Percentiles rank a stretch among this genome's conserved stretches.
phyloP scores from a whole-genome alignment of 2,888 invertebrate genomes.

The Andrena flavipes region DNA sequence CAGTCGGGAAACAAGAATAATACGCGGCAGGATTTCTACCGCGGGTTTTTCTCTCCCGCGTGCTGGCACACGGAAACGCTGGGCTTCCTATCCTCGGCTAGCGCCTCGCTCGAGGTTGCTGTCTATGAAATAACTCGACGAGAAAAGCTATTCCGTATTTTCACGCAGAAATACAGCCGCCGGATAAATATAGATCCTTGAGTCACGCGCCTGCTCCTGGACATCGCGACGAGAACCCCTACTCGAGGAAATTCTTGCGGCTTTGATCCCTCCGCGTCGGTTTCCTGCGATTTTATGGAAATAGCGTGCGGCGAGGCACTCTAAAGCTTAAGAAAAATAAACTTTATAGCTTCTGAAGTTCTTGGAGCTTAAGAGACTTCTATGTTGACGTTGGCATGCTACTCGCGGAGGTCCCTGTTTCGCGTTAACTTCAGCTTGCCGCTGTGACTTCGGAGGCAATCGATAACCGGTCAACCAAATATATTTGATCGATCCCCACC shows the following conservation, averaged over 20 bases:
- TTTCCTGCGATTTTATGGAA: too few relatives aligned
- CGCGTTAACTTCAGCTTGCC: not conserved
- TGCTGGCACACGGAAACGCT: slow-evolving; percentile 47
- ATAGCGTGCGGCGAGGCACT: too few relatives aligned
- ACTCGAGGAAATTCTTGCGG: not conserved
- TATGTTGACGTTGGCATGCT: not conserved
- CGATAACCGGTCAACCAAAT: slow-evolving; percentile 27
- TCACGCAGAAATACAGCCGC: not conserved
- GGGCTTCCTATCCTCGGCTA: slow-evolving; percentile 48
- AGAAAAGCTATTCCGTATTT: slow-evolving; percentile 27
- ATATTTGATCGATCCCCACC: slow-evolving; percentile 55
- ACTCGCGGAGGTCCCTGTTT: slow-evolving; percentile 20
- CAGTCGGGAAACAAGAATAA: slow-evolving; percentile 55
- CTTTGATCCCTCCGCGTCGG: too few relatives aligned
- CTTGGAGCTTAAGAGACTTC: not conserved
- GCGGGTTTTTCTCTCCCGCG: slow-evolving; percentile 20
- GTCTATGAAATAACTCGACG: not conserved
- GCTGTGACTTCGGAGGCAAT: not conserved
- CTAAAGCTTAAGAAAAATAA: too few relatives aligned
- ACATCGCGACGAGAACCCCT: not conserved
- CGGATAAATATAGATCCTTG: slow-evolving; percentile 22
- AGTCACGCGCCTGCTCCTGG: not conserved
- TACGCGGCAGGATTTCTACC: not conserved
- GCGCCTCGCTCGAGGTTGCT: slow-evolving; percentile 36
- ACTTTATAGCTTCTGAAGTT: too few relatives aligned